Conservation (phyloP, 2,113 vertebrate species). For the Felis chaus region DNA sequence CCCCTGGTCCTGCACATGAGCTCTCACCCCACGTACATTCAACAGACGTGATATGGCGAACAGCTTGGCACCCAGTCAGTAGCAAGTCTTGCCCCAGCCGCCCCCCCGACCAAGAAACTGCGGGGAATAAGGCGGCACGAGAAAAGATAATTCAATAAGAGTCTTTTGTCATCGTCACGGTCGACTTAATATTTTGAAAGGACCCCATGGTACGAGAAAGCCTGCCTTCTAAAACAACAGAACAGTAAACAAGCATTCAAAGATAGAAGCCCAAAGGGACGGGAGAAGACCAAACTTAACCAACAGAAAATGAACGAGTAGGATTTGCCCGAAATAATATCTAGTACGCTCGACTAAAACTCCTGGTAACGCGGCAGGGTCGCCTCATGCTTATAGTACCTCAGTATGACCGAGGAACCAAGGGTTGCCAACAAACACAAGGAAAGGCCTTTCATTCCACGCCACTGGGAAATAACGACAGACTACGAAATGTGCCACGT, state of each 20-base stretch:
- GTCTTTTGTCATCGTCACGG: conserved; percentile 70
- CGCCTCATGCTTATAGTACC: conserved; percentile 66
- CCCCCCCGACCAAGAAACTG: conserved; percentile 45
- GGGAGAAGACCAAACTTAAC: conserved; percentile 26
- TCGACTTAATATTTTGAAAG: conserved; percentile 76
- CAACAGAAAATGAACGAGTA: conserved; percentile 38
- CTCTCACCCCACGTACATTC: conserved; percentile 59
- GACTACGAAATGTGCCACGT: conserved; percentile 50
- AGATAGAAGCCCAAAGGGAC: conserved; percentile 66
- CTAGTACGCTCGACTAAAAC: conserved; percentile 67
- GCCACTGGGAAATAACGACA: conserved; percentile 56
- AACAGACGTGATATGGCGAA: conserved; percentile 58
- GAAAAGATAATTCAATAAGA: conserved; percentile 70
- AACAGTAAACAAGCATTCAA: conserved; percentile 67
- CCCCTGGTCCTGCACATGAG: conserved; percentile 49
- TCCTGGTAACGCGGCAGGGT: conserved; percentile 70
- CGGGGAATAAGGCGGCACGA: conserved; percentile 58
- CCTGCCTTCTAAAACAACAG: conserved; percentile 71
- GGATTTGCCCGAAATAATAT: conserved; percentile 53
- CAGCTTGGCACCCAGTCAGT: conserved; percentile 72
- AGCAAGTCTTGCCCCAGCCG: conserved; percentile 54
- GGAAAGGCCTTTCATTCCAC: conserved; percentile 65
- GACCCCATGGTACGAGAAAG: conserved; percentile 65
- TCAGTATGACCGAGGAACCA: conserved; percentile 58
- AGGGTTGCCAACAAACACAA: conserved; percentile 76